phyloP scores from a whole-genome alignment of 2,113 vertebrate species.

The Mastomys coucha region DNA sequence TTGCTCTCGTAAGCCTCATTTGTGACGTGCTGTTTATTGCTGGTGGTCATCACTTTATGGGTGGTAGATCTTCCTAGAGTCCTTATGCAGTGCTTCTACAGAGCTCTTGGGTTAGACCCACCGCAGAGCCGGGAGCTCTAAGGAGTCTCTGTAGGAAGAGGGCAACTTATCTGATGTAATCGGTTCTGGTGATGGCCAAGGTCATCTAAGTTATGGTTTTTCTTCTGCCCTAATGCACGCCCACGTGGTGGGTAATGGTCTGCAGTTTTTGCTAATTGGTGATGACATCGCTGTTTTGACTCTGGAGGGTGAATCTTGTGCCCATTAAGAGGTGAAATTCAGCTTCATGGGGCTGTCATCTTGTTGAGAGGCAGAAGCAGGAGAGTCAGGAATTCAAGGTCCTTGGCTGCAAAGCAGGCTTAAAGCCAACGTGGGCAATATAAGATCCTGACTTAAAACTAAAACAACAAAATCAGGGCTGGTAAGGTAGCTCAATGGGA shows the following conservation, averaged over 20 bases:
- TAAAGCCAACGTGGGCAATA: neutral
- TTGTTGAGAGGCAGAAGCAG: neutral
- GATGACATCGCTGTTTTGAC: neutral
- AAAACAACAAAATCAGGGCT: neutral
- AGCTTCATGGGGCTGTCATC: neutral
- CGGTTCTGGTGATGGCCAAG: neutral
- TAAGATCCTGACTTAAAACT: neutral
- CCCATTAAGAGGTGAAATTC: neutral
- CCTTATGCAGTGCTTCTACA: fast-evolving
- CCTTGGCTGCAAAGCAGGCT: neutral
- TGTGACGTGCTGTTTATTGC: neutral
- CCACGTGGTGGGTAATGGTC: neutral
- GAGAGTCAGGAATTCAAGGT: neutral
- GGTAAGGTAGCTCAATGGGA: neutral
- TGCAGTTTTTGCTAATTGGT: neutral
- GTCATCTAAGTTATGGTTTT: neutral
- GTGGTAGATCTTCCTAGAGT: neutral
- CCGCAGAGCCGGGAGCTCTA: fast-evolving
- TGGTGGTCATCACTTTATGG: neutral
- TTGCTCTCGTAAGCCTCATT: constrained; percentile 22
- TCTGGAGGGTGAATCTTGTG: neutral
- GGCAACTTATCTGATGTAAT: neutral
- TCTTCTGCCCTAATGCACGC: neutral
- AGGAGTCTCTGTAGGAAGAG: neutral
- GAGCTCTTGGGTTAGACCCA: neutral